Evolutionary conservation across 2,113 vertebrate genomes (phyloP), one percentile per base, ranked within the genome.

Genomic region (Chionis minor): DNA sequence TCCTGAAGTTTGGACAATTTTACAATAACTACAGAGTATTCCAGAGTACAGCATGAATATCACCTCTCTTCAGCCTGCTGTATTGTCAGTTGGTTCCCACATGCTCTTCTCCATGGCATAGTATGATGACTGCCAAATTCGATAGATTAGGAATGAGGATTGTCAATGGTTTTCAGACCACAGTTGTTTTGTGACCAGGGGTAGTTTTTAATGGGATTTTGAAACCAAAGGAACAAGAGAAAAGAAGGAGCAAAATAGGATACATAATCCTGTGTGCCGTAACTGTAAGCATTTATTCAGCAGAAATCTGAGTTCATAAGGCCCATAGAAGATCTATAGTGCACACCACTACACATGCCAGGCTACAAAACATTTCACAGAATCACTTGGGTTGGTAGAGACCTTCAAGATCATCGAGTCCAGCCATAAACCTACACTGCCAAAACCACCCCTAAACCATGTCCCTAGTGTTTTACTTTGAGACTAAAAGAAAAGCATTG

Each of bases 281-380:
- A 65, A 86, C 22, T 70, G 12, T 22, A 45, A 71, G 38, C 21
- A 47, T 21, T 14, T 54, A 17, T 33, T 70, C 4, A 55, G 11
- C n/a, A 80, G 32, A 86, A 75, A 86, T 47, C 32, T 75, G 49
- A 65, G 26, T 55, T 72, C 42, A 19, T 54, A 33, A 79, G 23
- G 3, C 3, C 14, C 12, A 4, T 6, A 38, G 61, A 54, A 35
- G 40, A 17, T 10, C 10, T 0, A 4, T 4, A 20, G 26, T 16
- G n/a, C 13, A 35, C 5, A 63, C 5, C 63, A 40, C 7, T 2
- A 12, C 33, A n/a, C 11, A 23, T 7, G 17, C 6, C 27, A 71
- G 56, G 30, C 22, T 51, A 33, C 32, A 82, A 40, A 75, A 67
- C 38, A 42, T 85, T 84, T 74, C 38, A 38, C 38, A 38, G 38